Conservation (phyloP, 2,888 invertebrate species). For the Latheticus oryzae region DNA sequence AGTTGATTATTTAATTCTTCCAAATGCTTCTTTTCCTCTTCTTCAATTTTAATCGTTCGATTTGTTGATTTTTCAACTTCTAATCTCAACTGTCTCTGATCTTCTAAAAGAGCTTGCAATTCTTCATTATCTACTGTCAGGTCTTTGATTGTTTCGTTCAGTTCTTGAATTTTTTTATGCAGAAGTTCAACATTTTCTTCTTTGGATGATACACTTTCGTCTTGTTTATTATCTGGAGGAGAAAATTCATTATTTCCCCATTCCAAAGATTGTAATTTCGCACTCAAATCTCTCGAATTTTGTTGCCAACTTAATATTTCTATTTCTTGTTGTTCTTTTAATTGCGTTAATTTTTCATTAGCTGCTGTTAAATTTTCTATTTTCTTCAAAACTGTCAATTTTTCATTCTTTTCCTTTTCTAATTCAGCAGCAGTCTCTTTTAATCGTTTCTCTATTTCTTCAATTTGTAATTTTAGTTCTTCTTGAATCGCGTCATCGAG, state of each 20-base stretch:
- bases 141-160: conserved; percentile 70
- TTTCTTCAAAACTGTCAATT: conserved; percentile 75
- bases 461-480: conserved; percentile 79
- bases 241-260: conserved; percentile 64
- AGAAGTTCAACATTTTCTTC: conserved; percentile 7
- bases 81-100: conserved; percentile 64
- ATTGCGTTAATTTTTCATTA: conserved; percentile 81
- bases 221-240: conserved; percentile 29
- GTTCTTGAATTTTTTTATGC: conserved; percentile 64
- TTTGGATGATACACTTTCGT: conserved; percentile 36
- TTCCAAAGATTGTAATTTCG: conserved; percentile 72
- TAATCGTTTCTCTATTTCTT: conserved; percentile 74
- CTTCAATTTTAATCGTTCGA: too few species aligned
- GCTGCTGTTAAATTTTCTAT: conserved; percentile 80
- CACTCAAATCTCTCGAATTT: conserved; percentile 76
- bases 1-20: conserved; percentile 44
- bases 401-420: conserved; percentile 75
- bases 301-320: conserved; percentile 80
- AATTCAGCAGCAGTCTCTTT: conserved; percentile 71
- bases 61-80: conserved; percentile 55
- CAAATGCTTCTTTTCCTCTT: too few species aligned
- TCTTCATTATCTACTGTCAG: conserved; percentile 74
- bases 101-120: conserved; percentile 69
- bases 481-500: conserved; percentile 84
- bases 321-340: conserved; percentile 84